A percentile compares a stretch with the other conserved stretches of the same genome.
phyloP scores from a whole-genome alignment of 2,113 vertebrate species.

The Murina feae region DNA sequence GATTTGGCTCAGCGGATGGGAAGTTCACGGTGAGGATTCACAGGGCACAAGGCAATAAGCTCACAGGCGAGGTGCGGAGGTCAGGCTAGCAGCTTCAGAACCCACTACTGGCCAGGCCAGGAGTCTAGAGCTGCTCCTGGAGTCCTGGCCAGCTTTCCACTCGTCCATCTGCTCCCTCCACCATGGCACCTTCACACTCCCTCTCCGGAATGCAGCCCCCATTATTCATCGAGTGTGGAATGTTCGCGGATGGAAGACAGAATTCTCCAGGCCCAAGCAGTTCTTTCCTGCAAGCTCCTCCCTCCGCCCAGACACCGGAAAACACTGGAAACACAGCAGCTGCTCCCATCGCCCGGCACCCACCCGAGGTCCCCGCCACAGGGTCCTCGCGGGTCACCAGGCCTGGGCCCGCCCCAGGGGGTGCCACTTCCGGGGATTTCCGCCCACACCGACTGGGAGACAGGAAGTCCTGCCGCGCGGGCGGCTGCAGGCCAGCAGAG shows the following conservation, averaged over 20 bases:
- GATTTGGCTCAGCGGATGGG: not conserved
- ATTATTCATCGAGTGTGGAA: too few species aligned
- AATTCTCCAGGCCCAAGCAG: not conserved
- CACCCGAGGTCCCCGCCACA: too few species aligned
- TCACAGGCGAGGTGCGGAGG: not conserved
- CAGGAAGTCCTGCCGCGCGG: not conserved
- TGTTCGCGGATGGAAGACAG: not conserved
- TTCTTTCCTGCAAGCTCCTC: not conserved
- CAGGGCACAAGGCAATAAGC: not conserved
- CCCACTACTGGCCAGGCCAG: not conserved
- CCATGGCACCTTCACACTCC: not conserved
- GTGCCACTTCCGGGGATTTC: not conserved
- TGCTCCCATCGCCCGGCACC: not conserved
- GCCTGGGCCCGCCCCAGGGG: too few species aligned
- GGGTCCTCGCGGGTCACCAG: too few species aligned
- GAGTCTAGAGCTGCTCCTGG: not conserved
- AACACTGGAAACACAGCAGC: too few species aligned
- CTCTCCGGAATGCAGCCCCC: not conserved
- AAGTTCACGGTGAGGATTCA: not conserved
- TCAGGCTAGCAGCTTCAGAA: not conserved
- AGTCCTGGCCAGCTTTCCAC: not conserved
- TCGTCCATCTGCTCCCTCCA: not conserved
- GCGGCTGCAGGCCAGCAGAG: rapidly evolving
- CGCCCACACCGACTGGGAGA: not conserved
- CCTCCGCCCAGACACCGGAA: not conserved